phyloP scores from a whole-genome alignment of 2,797 vertebrate species.

The Hoplostethus mediterraneus region DNA sequence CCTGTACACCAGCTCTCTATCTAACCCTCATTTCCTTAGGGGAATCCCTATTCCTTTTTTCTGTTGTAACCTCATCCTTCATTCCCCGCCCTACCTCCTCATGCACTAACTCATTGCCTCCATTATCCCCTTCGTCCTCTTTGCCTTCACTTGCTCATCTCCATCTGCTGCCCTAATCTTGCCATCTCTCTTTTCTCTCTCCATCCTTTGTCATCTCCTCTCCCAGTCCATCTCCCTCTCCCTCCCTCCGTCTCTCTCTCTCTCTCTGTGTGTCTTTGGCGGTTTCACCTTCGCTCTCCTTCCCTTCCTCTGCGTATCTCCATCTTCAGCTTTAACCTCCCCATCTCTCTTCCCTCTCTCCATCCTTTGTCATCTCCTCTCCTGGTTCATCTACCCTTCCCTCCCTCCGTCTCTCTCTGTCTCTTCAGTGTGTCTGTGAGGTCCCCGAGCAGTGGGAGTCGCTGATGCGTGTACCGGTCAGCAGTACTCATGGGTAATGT shows the following conservation, averaged over 20 bases:
- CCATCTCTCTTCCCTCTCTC: slow-evolving; percentile 20
- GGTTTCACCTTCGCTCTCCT: slow-evolving; percentile 8
- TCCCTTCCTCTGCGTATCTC: slow-evolving; percentile 22
- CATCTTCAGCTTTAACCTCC: slow-evolving; percentile 34
- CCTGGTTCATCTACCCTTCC: not conserved
- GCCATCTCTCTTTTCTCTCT: slow-evolving; percentile 15
- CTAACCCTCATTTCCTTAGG: slow-evolving; percentile 51
- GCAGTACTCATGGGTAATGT: slow-evolving; percentile 72
- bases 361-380: slow-evolving; percentile 1
- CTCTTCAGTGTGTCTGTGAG: slow-evolving; percentile 36
- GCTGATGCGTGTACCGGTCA: slow-evolving; percentile 69
- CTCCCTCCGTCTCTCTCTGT: slow-evolving; percentile 18
- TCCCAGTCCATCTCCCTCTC: not conserved
- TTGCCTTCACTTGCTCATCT: slow-evolving; percentile 38
- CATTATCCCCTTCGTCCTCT: slow-evolving; percentile 39
- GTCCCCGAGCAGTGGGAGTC: slow-evolving; percentile 61
- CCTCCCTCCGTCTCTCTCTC: not conserved
- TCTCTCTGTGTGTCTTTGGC: slow-evolving; percentile 18
- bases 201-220: not conserved
- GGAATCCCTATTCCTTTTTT: slow-evolving; percentile 37
- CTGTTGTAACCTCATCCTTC: slow-evolving; percentile 8
- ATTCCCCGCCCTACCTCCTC: slow-evolving; percentile 24
- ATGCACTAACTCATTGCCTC: slow-evolving; percentile 47
- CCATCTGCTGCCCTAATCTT: slow-evolving; percentile 32
- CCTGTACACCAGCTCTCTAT: slow-evolving; percentile 32